These are phyloP conservation scores for Solea solea DNA, from an alignment of 2,113 vertebrate species.

Conservation along the genomic window DNA sequence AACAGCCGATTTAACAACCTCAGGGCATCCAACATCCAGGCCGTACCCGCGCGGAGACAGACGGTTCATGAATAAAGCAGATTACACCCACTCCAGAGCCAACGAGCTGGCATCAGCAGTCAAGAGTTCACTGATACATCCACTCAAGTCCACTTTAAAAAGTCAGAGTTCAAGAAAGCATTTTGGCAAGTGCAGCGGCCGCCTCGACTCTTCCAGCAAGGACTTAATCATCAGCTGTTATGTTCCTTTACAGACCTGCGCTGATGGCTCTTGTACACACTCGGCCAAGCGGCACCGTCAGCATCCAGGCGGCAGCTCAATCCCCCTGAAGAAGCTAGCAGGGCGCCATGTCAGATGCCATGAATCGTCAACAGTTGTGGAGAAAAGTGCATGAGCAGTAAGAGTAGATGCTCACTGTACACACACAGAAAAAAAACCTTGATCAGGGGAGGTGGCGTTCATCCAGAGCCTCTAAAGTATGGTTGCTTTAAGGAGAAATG, in stretches of 20 bases:
- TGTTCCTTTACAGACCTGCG: not conserved
- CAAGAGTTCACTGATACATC: conserved; percentile 32
- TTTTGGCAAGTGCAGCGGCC: not conserved
- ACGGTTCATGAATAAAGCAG: conserved; percentile 45
- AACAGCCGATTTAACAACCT: conserved; percentile 52
- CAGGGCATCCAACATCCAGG: conserved; percentile 59
- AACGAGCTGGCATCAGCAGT: conserved; percentile 48
- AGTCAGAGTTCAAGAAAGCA: conserved; percentile 36
- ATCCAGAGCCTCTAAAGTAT: not conserved
- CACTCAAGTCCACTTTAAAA: conserved; percentile 22
- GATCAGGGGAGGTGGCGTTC: too few species aligned
- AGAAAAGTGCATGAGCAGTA: conserved; percentile 6
- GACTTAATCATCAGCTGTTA: not conserved
- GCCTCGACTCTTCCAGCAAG: conserved; percentile 1
- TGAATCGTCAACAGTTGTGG: not conserved
- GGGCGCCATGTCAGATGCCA: conserved; percentile 10
- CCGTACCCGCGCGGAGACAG: conserved; percentile 29
- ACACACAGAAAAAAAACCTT: not conserved
- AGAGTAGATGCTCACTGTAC: not conserved
- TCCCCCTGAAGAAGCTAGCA: conserved; percentile 15
- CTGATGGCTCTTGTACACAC: not conserved
- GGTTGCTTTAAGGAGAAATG: conserved; percentile 2
- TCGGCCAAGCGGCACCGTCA: not conserved
- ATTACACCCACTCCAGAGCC: conserved; percentile 39
- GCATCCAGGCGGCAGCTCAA: not conserved